phyloP scores from a whole-genome alignment of 2,797 vertebrate genomes.

The Leptatherina wallacei region DNA sequence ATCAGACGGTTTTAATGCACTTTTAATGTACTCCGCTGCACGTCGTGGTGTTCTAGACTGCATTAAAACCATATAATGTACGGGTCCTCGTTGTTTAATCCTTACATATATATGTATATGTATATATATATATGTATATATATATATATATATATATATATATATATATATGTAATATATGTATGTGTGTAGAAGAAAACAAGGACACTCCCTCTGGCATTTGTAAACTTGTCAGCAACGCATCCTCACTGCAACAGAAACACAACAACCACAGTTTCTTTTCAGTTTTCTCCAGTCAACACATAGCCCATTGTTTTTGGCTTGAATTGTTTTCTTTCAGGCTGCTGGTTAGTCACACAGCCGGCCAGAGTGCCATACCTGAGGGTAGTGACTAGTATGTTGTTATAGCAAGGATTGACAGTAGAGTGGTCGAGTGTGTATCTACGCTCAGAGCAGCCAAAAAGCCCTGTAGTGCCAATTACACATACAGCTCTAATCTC shows the following conservation, averaged over 20 bases:
- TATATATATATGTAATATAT: no score
- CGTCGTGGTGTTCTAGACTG: no score
- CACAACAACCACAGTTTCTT: constrained; percentile 43
- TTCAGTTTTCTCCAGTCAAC: constrained; percentile 51
- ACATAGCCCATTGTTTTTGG: constrained; percentile 63
- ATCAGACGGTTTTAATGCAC: no score
- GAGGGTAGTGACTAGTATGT: constrained; percentile 49
- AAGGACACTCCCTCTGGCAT: constrained; percentile 47
- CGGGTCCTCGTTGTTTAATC: no score
- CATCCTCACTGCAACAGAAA: constrained; percentile 39
- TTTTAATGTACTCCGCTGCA: no score
- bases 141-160: no score
- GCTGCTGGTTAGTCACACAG: constrained; percentile 55
- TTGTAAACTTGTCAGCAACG: constrained; percentile 62
- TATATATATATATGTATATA: no score
- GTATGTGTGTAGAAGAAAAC: constrained; percentile 41
- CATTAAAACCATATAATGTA: no score
- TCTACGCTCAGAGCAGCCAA: constrained; percentile 34
- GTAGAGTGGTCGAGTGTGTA: constrained; percentile 21
- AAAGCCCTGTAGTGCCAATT: constrained; percentile 74
- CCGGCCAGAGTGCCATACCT: constrained; percentile 48
- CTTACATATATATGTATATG: constrained; percentile 34
- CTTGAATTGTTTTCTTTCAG: constrained; percentile 65
- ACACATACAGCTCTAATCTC: constrained; percentile 65
- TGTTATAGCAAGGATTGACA: constrained; percentile 37